phyloP scores from a whole-genome alignment of 2,113 vertebrate genomes.

The Cochlearius cochlearius region DNA sequence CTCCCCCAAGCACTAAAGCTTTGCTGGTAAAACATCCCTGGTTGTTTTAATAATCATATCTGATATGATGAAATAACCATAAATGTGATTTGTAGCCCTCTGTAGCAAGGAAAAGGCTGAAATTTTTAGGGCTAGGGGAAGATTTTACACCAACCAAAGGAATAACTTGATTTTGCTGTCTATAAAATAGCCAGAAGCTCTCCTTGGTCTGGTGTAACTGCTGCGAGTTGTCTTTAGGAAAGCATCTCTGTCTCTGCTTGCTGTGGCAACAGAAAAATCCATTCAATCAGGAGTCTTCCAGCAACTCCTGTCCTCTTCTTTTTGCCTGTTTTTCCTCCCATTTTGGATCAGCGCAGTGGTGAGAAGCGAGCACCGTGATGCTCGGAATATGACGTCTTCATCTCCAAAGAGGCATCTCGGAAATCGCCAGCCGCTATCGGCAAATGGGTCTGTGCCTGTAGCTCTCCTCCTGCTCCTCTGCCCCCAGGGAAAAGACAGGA shows the following conservation, averaged over 20 bases:
- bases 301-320: not conserved
- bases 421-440: fast-evolving
- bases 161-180: not conserved
- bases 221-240: not conserved
- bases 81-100: not conserved
- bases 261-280: not conserved
- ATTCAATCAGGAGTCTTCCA: not conserved
- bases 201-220: not conserved
- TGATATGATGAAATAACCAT: not conserved
- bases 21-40: not conserved
- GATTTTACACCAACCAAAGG: not conserved
- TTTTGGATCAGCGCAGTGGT: not conserved
- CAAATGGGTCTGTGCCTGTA: fast-evolving
- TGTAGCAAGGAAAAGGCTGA: not conserved
- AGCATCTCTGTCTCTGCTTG: not conserved
- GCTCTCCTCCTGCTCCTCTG: fast-evolving
- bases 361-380: not conserved
- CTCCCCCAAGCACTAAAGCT: not conserved
- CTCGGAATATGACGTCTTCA: fast-evolving
- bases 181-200: not conserved
- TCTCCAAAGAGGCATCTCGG: not conserved
- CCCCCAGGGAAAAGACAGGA: not conserved
- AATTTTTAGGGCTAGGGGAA: not conserved
- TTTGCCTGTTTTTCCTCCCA: not conserved
- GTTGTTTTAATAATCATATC: not conserved